Conservation (phyloP, 2,797 vertebrate species). For the Bucorvus abyssinicus region DNA sequence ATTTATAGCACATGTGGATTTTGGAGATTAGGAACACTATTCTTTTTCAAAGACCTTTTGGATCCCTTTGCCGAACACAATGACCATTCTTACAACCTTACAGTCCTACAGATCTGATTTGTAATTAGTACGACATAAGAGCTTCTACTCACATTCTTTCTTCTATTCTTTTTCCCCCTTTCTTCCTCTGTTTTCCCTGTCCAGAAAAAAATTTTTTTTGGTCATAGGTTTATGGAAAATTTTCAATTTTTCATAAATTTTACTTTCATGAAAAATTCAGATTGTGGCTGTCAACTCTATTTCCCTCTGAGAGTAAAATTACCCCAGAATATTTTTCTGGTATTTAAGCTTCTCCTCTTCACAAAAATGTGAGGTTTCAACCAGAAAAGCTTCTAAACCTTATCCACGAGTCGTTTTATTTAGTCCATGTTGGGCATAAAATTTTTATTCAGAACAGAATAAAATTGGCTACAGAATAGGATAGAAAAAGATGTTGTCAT, state of each 20-base stretch:
- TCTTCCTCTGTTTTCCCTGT: not conserved
- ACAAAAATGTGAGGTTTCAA: not conserved
- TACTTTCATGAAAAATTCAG: not conserved
- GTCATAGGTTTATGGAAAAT: fast-evolving
- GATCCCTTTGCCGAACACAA: not conserved
- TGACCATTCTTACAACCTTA: not conserved
- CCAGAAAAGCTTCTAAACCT: not conserved
- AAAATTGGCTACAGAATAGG: not conserved
- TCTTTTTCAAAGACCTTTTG: not conserved
- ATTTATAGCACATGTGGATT: not conserved
- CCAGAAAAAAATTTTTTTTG: not conserved
- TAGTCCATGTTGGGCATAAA: not conserved
- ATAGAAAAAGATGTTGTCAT: not conserved
- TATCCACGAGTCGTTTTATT: not conserved
- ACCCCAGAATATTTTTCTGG: not conserved
- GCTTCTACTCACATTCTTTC: not conserved
- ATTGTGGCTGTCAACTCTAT: not conserved
- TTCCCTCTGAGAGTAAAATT: not conserved
- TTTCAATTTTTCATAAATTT: not conserved
- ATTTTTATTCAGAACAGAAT: not conserved
- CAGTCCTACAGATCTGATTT: not conserved
- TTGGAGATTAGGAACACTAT: not conserved
- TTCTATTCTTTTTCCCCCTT: not conserved
- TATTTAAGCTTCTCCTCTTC: not conserved
- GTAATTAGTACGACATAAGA: not conserved